These are phyloP conservation scores for Patiria pectinifera DNA, from an alignment of 53 echinoderm and acorn worm species.

Conservation along the genomic window DNA sequence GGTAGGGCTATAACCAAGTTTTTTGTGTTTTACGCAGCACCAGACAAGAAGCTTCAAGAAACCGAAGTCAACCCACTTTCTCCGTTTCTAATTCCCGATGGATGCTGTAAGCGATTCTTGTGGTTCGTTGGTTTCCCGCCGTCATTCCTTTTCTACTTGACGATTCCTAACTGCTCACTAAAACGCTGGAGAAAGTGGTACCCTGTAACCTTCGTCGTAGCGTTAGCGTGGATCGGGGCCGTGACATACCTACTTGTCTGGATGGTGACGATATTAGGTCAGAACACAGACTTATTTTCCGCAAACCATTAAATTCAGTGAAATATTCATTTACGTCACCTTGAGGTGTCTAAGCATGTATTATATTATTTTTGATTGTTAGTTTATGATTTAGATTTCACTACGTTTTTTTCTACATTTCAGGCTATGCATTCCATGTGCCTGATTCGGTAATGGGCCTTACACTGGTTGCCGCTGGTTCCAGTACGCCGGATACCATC, in stretches of 20 bases:
- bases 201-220: slow-evolving; percentile 76
- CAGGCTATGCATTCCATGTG: slow-evolving; percentile 77
- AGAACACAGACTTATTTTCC: not conserved
- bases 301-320: not conserved
- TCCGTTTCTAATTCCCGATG: slow-evolving; percentile 68
- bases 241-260: slow-evolving; percentile 88
- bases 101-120: slow-evolving; percentile 21
- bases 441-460: slow-evolving; percentile 93
- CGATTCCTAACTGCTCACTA: slow-evolving; percentile 84
- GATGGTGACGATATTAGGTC: slow-evolving; percentile 92
- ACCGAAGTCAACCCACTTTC: slow-evolving; percentile 22
- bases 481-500: slow-evolving; percentile 92
- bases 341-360: no score
- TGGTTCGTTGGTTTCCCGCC: slow-evolving; percentile 76
- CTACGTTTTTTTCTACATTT: not conserved
- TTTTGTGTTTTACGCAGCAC: not conserved
- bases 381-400: no score
- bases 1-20: no score
- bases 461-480: slow-evolving; percentile 91
- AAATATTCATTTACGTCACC: not conserved
- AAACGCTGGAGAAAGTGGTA: slow-evolving; percentile 75
- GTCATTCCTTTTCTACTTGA: slow-evolving; percentile 68
- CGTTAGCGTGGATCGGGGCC: slow-evolving; percentile 79
- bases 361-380: no score
- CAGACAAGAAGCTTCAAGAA: not conserved